Base-by-base conservation (phyloP, 2,888 invertebrate genomes). In the Creontiades dilutus region DNA sequence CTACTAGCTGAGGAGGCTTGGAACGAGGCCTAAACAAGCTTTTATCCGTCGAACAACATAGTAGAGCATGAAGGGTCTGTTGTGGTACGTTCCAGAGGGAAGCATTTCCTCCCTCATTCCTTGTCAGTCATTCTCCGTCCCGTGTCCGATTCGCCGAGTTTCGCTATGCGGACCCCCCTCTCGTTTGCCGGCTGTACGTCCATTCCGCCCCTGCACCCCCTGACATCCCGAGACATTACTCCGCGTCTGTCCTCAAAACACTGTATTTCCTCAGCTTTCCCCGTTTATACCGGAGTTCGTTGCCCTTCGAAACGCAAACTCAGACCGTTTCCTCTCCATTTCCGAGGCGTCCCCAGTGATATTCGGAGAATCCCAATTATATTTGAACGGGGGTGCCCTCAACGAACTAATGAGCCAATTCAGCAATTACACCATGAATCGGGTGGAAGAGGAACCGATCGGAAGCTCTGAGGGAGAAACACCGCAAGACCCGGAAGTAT, bases 211-310 rank as follows among this genome's bases (percentile, higher is more conserved):
- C 68, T 68, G 23, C 68, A 68, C n/a, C 68, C 23, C 23, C 68
- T 68, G 68, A 23, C 68, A 68, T 23, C 68, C 68, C 68, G 68
- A 68, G 68, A 68, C 14, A 57, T 57, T 57, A 57, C 57, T 57
- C 57, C 57, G 57, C n/a, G 14, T 57, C 57, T 57, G 57, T 23
- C 68, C n/a, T 68, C 61, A 61, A 61, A 61, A 61, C 61, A 19
- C 2, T 19, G 61, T 19, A n/a, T 61, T 61, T 19, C 19, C 61
- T 61, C n/a, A 12, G 7, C 11, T 19, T 23, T 4, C 68, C 27
- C 68, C 23, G 13, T 68, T 68, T 68, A 16, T 13, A 19, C 68
- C 14, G 68, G 68, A 37, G 68, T 68, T 68, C 68, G 68, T 23
- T 68, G 68, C 68, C 68, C 68, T 68, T 13, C 7, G 68, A 23